phyloP scores from a whole-genome alignment of 2,797 vertebrate genomes.

The Siniperca undulata region DNA sequence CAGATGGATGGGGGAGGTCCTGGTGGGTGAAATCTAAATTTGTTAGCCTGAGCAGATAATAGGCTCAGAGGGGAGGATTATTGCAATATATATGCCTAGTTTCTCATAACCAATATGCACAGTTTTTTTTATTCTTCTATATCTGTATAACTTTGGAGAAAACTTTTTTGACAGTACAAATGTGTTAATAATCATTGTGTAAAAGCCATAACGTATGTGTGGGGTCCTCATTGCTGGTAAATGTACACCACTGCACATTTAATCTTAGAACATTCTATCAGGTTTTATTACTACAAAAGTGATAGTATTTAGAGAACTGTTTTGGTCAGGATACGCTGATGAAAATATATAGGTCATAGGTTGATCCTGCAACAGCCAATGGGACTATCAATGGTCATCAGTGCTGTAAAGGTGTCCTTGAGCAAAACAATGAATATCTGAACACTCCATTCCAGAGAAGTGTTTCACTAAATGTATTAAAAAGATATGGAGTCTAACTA shows the following conservation, averaged over 20 bases:
- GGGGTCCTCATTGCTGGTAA: background rate
- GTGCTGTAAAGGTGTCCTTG: background rate
- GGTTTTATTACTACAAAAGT: background rate
- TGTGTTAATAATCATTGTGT: background rate
- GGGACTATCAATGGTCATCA: background rate
- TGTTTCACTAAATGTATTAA: background rate
- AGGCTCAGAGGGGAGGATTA: slow-evolving; percentile 66
- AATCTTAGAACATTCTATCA: background rate
- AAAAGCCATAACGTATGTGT: background rate
- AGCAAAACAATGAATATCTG: slow-evolving; percentile 6
- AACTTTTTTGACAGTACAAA: background rate
- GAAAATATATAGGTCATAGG: background rate
- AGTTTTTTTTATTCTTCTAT: background rate
- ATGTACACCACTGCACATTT: background rate
- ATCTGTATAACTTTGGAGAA: slow-evolving; percentile 1
- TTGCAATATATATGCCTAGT: slow-evolving; percentile 34
- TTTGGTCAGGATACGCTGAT: background rate
- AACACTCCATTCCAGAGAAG: slow-evolving; percentile 9
- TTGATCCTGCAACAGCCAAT: background rate
- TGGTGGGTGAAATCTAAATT: slow-evolving; percentile 79
- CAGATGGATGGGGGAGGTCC: slow-evolving; percentile 81
- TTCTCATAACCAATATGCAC: slow-evolving; percentile 19
- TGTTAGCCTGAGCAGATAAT: slow-evolving; percentile 72
- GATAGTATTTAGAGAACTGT: background rate
- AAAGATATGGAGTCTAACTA: background rate